phyloP scores from a whole-genome alignment of 2,888 invertebrate species.

The Orthosia incerta region DNA sequence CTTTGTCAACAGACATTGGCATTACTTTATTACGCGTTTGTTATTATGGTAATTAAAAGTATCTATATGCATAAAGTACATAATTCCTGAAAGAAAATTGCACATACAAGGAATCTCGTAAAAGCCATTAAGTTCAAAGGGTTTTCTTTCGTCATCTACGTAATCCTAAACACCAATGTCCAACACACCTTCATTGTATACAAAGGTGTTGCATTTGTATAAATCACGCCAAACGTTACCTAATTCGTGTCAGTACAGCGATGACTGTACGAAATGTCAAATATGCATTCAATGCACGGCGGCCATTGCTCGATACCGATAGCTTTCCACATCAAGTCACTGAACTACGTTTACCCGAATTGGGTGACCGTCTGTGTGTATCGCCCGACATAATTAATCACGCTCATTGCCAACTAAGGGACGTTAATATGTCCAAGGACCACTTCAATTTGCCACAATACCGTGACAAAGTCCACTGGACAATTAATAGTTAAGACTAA shows the following conservation, averaged over 20 bases:
- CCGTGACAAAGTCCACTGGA: constrained; percentile 78
- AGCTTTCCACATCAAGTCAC: constrained; percentile 76
- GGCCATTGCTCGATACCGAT: constrained; percentile 55
- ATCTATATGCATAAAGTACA: background rate
- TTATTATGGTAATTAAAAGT: background rate
- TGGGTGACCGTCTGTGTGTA: constrained; percentile 78
- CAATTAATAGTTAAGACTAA: constrained; percentile 80
- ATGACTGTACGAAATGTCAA: constrained; percentile 43
- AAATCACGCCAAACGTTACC: constrained; percentile 54
- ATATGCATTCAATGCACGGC: constrained; percentile 68
- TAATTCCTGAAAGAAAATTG: background rate
- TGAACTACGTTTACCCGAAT: constrained; percentile 86
- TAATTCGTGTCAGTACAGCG: constrained; percentile 46
- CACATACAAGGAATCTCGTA: background rate
- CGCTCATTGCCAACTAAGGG: constrained; percentile 80
- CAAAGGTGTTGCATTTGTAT: constrained; percentile 44
- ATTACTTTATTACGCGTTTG: background rate
- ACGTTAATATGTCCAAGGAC: constrained; percentile 86
- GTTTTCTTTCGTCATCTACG: background rate
- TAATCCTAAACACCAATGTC: constrained; percentile 24
- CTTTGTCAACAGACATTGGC: too few relatives aligned
- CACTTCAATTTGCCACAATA: constrained; percentile 84
- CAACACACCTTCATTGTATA: constrained; percentile 33
- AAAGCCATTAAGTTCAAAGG: background rate
- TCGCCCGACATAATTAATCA: constrained; percentile 86